These are phyloP conservation scores for Rattus norvegicus DNA, from an alignment of 2,113 vertebrate genomes.

Conservation along the genomic window DNA sequence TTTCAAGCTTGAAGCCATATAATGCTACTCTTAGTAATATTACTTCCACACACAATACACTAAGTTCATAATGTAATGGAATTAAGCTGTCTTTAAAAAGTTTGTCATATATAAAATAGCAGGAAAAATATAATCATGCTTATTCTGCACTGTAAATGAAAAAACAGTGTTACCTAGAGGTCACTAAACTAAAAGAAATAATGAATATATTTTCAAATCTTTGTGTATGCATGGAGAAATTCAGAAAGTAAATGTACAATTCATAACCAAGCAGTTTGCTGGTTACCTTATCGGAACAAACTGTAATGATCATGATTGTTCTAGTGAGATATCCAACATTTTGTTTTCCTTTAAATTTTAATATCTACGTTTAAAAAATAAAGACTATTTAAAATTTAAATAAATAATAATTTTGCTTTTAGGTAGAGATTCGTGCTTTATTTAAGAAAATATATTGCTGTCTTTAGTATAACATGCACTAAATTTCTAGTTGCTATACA, in stretches of 20 bases:
- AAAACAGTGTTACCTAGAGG: not conserved
- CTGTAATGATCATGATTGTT: not conserved
- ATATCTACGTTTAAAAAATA: not conserved
- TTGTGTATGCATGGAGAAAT: not conserved
- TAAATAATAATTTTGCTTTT: not conserved
- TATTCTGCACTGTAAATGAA: not conserved
- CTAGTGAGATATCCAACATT: not conserved
- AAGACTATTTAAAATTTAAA: not conserved
- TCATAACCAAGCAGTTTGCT: not conserved
- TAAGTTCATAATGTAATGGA: not conserved
- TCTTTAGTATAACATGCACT: not conserved
- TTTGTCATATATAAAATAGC: not conserved
- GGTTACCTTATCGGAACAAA: not conserved
- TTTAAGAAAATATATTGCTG: not conserved
- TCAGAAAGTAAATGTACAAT: not conserved
- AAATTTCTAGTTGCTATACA: not conserved
- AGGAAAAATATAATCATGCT: not conserved
- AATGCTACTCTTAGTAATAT: not conserved
- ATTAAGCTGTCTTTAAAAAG: slow-evolving; percentile 9
- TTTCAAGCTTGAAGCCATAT: not conserved
- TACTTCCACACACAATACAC: not conserved
- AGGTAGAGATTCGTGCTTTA: not conserved
- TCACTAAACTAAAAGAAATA: slow-evolving; percentile 31
- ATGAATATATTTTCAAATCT: not conserved
- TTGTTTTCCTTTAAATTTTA: not conserved